phyloP scores from a whole-genome alignment of 2,113 vertebrate genomes.

The Perca flavescens region DNA sequence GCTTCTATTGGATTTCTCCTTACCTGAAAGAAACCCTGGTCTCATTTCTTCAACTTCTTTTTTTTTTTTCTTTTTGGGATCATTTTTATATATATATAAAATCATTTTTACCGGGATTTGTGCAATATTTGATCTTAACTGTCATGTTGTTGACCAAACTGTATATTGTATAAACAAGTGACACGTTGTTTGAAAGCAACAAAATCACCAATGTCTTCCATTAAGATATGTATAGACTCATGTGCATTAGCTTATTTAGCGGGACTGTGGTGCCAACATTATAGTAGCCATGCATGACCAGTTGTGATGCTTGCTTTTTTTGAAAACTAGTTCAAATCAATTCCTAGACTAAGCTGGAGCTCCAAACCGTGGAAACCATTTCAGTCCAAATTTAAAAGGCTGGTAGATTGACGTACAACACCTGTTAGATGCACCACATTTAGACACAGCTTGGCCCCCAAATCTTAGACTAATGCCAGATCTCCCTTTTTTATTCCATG shows the following conservation, averaged over 20 bases:
- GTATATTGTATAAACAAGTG: slow-evolving; percentile 99
- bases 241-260: slow-evolving; percentile 96
- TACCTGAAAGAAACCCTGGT: slow-evolving; percentile 48
- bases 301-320: slow-evolving; percentile 91
- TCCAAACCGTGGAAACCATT: slow-evolving; percentile 17
- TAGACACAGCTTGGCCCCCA: slow-evolving; percentile 33
- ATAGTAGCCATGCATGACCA: slow-evolving; percentile 95
- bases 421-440: slow-evolving; percentile 5
- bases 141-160: slow-evolving; percentile 87
- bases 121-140: slow-evolving; percentile 92
- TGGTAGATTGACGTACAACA: neutral
- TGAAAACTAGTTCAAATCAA: slow-evolving; percentile 74
- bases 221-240: slow-evolving; percentile 99
- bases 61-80: neutral
- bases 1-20: neutral
- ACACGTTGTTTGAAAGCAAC: slow-evolving; percentile 99
- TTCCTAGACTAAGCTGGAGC: slow-evolving; percentile 55
- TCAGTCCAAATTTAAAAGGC: neutral
- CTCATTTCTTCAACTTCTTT: neutral
- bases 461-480: slow-evolving; percentile 18
- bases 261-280: slow-evolving; percentile 91
- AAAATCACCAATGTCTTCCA: slow-evolving; percentile 99
- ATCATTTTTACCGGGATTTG: slow-evolving; percentile 82
- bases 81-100: neutral
- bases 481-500: slow-evolving; percentile 32